These are phyloP conservation scores for Rallus limicola DNA, from an alignment of 2,113 vertebrate species.

Conservation along the genomic window DNA sequence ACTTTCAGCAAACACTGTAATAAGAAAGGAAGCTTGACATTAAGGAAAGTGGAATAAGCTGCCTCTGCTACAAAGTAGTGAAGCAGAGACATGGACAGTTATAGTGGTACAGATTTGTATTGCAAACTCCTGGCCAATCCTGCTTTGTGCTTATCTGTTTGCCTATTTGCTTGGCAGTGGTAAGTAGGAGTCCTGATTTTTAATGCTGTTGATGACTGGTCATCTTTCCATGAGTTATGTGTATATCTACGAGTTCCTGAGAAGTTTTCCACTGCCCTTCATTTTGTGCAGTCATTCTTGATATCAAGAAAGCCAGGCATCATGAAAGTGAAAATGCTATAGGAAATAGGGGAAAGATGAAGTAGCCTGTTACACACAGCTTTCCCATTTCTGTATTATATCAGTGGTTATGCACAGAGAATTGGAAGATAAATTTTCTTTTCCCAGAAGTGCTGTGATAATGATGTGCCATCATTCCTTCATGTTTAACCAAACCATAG, in stretches of 20 bases:
- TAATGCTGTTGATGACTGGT: not conserved
- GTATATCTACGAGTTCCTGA: not conserved
- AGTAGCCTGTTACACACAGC: not conserved
- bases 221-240: not conserved
- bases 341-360: not conserved
- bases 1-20: not conserved
- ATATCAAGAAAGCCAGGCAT: not conserved
- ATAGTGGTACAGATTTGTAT: not conserved
- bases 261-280: not conserved
- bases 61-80: rapidly evolving
- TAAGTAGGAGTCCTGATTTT: not conserved
- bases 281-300: not conserved
- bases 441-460: not conserved
- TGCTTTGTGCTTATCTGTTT: not conserved
- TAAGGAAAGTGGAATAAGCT: not conserved
- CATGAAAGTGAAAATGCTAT: not conserved
- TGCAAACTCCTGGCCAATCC: not conserved
- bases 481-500: not conserved
- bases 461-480: not conserved
- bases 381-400: not conserved
- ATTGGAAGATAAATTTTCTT: not conserved
- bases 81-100: not conserved
- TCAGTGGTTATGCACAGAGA: not conserved
- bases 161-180: not conserved
- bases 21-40: not conserved